Base-by-base conservation (phyloP, 2,113 vertebrate species). In the Neomonachus schauinslandi region DNA sequence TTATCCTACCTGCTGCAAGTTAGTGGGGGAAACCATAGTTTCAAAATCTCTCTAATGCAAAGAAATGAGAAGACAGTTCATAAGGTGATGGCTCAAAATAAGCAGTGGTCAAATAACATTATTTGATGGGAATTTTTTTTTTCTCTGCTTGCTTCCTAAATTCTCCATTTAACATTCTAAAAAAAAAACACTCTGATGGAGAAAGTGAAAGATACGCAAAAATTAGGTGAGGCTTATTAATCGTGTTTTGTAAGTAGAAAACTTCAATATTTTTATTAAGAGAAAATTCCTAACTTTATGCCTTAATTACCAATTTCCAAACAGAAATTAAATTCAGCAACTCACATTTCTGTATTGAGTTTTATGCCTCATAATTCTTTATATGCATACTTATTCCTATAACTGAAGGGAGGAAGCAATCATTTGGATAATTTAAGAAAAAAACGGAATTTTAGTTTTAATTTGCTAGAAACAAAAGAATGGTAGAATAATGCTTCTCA, bases 1-100 rank as follows among this genome's bases (percentile, higher is more conserved):
- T 98, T 93, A 83, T 95, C 72, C 83, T 97, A 84, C 72, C 92
- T 96, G 86, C 92, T 93, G 46, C 91, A 98, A 98, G 96, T 86
- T 28, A 85, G 65, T 77, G 3, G 39, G 53, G 92, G 39, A 96
- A 94, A 51, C 74, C 14, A 55, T 89, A 94, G 65, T 59, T 46
- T 80, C 57, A 57, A 96, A 97, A 91, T 92, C 96, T 95, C 79
- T 15, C 59, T 95, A 95, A 95, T 77, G 95, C 49, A 93, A 98
- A 96, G 19, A 59, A 26, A 26, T 42, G 51, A 26, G 49, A 89
- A 92, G 31, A 5, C 53, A 95, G 88, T 46, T 89, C 67, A 59
- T 31, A 39, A 71, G 19, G 59, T 91, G 19, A 76, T 95, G 86
- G 57, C 28, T 93, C 65, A 46, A 31, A 4, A 28, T 71, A 96